phyloP scores from a whole-genome alignment of 2,113 vertebrate species.

The Tragulus kanchil region DNA sequence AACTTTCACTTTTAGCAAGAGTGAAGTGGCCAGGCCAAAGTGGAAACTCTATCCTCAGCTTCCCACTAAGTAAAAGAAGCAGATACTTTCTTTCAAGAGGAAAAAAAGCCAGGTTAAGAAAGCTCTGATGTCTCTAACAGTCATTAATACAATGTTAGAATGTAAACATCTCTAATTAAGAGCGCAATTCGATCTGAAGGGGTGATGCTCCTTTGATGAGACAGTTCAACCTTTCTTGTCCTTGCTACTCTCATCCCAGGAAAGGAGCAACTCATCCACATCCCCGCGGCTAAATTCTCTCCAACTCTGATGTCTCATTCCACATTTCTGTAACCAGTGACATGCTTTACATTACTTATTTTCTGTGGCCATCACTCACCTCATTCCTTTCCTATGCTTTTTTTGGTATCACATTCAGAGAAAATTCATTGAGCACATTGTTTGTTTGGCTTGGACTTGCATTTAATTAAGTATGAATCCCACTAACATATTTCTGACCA shows the following conservation, averaged over 20 bases:
- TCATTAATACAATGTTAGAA: background rate
- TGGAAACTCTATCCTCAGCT: background rate
- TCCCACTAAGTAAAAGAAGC: background rate
- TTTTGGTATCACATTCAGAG: background rate
- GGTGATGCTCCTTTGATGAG: accelerated
- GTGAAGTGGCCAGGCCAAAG: background rate
- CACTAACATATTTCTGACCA: slow-evolving; percentile 66
- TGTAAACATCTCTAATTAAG: background rate
- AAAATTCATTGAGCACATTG: background rate
- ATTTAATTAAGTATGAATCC: slow-evolving; percentile 75
- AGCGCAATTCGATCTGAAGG: background rate
- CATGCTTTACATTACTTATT: background rate
- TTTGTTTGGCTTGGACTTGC: slow-evolving; percentile 70
- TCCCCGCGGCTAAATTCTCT: background rate
- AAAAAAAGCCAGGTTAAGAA: background rate
- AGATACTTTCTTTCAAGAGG: background rate
- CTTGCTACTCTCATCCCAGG: background rate
- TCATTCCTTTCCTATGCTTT: background rate
- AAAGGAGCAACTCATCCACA: background rate
- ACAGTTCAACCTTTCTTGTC: background rate
- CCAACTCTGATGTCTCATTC: background rate
- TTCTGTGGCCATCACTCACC: background rate
- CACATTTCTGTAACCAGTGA: background rate
- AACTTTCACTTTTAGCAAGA: background rate
- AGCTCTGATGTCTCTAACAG: background rate